Evolutionary conservation across 2,888 invertebrate genomes (phyloP).

Genomic region (Sycophila texana): DNA sequence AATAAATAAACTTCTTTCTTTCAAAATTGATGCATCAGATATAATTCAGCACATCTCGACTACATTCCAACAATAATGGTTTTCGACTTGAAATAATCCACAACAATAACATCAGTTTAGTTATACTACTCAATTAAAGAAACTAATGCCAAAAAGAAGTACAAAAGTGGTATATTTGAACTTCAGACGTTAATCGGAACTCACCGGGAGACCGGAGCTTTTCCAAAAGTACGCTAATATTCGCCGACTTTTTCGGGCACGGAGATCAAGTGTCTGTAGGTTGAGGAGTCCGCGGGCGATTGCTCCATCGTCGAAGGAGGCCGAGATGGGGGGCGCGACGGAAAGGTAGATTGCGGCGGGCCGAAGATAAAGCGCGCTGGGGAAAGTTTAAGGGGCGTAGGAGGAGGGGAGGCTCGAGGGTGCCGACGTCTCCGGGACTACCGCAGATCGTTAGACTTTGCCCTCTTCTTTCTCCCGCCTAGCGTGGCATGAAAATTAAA

Average conservation of each 20-base stretch:
- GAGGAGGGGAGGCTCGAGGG: not conserved
- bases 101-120: too few relatives aligned
- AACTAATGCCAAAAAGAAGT: too few relatives aligned
- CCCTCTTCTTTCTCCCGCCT: not conserved
- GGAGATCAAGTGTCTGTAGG: slow-evolving; percentile 16
- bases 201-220: too few relatives aligned
- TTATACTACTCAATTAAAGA: too few relatives aligned
- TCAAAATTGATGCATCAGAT: not conserved
- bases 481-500: slow-evolving; percentile 53
- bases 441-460: slow-evolving; percentile 55
- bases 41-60: not conserved
- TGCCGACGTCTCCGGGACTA: slow-evolving; percentile 40
- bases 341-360: slow-evolving; percentile 35
- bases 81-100: not conserved
- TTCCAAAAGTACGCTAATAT: too few relatives aligned
- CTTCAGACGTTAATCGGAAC: too few relatives aligned
- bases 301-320: slow-evolving; percentile 13
- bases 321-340: not conserved
- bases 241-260: not conserved
- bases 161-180: too few relatives aligned
- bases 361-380: slow-evolving; percentile 51
- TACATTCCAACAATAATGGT: not conserved
- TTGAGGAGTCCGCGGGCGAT: slow-evolving; percentile 9
- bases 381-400: slow-evolving; percentile 37
- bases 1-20: not conserved